Base-by-base conservation (phyloP, 2,797 vertebrate genomes). In the Menidia menidia region DNA sequence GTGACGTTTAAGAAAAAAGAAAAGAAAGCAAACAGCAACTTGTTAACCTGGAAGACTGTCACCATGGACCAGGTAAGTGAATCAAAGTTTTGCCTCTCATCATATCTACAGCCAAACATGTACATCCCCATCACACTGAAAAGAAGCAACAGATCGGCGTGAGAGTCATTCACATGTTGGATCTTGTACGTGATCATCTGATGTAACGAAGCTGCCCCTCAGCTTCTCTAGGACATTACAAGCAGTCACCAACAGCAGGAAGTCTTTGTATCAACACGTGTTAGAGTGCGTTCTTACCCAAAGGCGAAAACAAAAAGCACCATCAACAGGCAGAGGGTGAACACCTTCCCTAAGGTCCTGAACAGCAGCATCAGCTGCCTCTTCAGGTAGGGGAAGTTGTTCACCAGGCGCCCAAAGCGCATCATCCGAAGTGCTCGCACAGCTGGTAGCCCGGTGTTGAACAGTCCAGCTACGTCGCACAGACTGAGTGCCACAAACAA, bases 101-200 rank as follows among this genome's bases (percentile, higher is more conserved):
- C 47, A 11, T 7, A 96, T 75, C 95, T 95, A 77, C 95, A 95
- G 4, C 96, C 95, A 42, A 97, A 97, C 1, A 97, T 93, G 60
- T 96, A 95, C 96, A 97, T 97, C 9, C 96, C 96, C 0, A 97
- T 90, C 75, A 98, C 93, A 81, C 96, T 97, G 75, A n/a, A 72
- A 12, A 43, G 12, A 13, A 56, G 54, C 30, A 54, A 32, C 5
- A 30, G 52, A 33, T n/a, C 5, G 15, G 11, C 52, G 19, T 31
- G 47, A 52, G 4, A 15, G 6, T 54, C 52, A 2, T 2, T 9
- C 18, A 3, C 43, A 44, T 44, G 4, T 44, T 2, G 43, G 43
- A 32, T 53, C 2, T 15, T 53, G 5, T 15, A 11, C 13, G 12
- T 10, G 25, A 30, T 12, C 12, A 52, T 4, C 2, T n/a, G n/a